Evolutionary conservation across 2,797 vertebrate genomes (phyloP).

Genomic region (Amphiprion clarkii): DNA sequence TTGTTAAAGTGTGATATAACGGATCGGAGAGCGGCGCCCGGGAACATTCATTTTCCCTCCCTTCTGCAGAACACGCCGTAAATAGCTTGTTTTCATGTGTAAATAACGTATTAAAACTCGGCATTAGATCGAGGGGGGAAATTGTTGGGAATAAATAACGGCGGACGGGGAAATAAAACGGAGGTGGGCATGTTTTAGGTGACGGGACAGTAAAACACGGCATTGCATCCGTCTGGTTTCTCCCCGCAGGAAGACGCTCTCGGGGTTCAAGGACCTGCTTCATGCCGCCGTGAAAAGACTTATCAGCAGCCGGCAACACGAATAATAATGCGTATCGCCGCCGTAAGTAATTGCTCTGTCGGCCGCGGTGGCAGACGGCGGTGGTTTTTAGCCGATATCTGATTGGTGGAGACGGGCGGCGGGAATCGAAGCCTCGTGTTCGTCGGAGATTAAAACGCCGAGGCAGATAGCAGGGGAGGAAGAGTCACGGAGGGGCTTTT

Average conservation of each 20-base stretch:
- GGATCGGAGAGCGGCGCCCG: conserved; percentile 86
- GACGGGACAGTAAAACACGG: conserved; percentile 90
- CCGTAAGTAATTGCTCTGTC: conserved; percentile 82
- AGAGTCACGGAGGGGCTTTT: conserved; percentile 62
- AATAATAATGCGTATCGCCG: conserved; percentile 83
- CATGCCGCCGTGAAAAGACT: conserved; percentile 76
- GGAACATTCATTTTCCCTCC: conserved; percentile 91
- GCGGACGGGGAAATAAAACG: conserved; percentile 92
- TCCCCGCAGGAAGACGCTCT: not conserved
- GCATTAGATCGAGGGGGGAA: conserved; percentile 96
- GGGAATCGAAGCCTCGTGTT: conserved; percentile 48
- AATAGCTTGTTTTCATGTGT: conserved; percentile 97
- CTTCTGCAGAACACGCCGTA: conserved; percentile 84
- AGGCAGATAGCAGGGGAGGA: conserved; percentile 47
- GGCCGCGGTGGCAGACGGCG: conserved; percentile 56
- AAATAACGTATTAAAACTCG: conserved; percentile 99
- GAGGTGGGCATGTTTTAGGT: conserved; percentile 94
- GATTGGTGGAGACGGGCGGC: conserved; percentile 47
- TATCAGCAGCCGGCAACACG: conserved; percentile 76
- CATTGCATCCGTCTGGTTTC: conserved; percentile 35
- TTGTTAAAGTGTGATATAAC: conserved; percentile 98
- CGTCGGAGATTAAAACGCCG: conserved; percentile 53
- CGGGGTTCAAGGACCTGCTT: conserved; percentile 75
- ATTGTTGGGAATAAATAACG: conserved; percentile 97
- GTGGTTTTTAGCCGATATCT: conserved; percentile 57